phyloP scores from a whole-genome alignment of 2,797 vertebrate genomes.

The Premnoplex brunnescens region DNA sequence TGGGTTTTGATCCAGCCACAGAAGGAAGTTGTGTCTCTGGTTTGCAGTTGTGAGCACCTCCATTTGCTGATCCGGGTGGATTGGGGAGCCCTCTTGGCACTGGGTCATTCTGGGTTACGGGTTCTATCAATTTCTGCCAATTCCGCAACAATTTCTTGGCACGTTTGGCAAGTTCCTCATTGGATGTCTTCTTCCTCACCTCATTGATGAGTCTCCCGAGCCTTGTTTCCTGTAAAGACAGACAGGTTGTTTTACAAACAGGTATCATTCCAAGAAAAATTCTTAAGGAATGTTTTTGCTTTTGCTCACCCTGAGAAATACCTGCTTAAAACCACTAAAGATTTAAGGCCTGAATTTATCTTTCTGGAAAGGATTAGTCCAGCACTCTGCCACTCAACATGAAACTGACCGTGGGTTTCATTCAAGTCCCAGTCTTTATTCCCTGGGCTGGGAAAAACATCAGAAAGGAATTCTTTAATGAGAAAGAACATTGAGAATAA shows the following conservation, averaged over 20 bases:
- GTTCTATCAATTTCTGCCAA: conserved; percentile 94
- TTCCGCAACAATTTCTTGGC: conserved; percentile 91
- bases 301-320: background rate
- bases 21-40: conserved; percentile 76
- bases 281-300: background rate
- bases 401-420: background rate
- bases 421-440: background rate
- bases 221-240: conserved; percentile 86
- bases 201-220: conserved; percentile 96
- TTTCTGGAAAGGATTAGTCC: background rate
- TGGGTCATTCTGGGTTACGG: conserved; percentile 77
- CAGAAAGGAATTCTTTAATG: background rate
- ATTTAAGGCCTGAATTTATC: background rate
- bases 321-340: background rate
- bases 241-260: conserved; percentile 3
- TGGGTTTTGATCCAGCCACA: conserved; percentile 75
- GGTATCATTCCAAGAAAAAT: background rate
- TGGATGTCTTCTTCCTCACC: conserved; percentile 91
- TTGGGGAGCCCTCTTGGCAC: conserved; percentile 79
- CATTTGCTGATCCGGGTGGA: conserved; percentile 84
- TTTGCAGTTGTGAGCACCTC: conserved; percentile 89
- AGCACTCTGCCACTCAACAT: rapidly evolving
- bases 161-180: conserved; percentile 91
- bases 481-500: background rate
- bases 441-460: background rate